phyloP scores from a whole-genome alignment of 2,888 invertebrate species.

The Eucera pruinosa region DNA sequence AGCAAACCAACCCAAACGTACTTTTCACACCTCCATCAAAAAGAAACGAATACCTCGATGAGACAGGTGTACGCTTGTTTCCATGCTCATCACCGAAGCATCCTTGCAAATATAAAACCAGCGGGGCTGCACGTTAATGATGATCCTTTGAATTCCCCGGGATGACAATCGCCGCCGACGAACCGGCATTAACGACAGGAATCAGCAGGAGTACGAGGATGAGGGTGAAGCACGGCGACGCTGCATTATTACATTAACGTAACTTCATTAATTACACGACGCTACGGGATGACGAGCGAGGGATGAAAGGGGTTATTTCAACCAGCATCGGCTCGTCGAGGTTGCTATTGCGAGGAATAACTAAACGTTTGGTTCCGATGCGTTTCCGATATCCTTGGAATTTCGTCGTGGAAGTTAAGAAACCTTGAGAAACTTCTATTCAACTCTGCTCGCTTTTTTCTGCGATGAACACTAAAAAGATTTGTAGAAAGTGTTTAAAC shows the following conservation, averaged over 20 bases:
- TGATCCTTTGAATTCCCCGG: conserved; percentile 59
- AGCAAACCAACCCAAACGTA: not conserved
- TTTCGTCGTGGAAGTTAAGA: not conserved
- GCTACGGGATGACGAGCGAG: conserved; percentile 10
- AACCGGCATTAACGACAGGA: conserved; percentile 58
- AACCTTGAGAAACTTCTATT: conserved; percentile 28
- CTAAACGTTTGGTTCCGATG: conserved; percentile 31
- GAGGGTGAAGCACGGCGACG: conserved; percentile 27
- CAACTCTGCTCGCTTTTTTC: not conserved
- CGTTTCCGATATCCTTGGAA: conserved; percentile 67
- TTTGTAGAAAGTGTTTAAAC: not conserved
- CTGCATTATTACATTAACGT: conserved; percentile 70
- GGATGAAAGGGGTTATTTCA: conserved; percentile 35
- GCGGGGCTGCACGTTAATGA: conserved; percentile 49
- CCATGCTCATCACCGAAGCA: conserved; percentile 5
- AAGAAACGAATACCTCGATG: not conserved
- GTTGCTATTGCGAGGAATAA: conserved; percentile 37
- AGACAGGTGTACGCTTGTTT: conserved; percentile 18
- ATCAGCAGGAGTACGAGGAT: conserved; percentile 22
- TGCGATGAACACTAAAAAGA: not conserved
- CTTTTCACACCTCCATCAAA: not conserved
- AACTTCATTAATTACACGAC: conserved; percentile 69
- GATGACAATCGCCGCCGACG: conserved; percentile 60
- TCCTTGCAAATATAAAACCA: conserved; percentile 39
- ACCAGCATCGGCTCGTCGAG: conserved; percentile 24